Evolutionary conservation across 2,797 vertebrate genomes (phyloP).

Genomic region (Dendrocincla fuliginosa): DNA sequence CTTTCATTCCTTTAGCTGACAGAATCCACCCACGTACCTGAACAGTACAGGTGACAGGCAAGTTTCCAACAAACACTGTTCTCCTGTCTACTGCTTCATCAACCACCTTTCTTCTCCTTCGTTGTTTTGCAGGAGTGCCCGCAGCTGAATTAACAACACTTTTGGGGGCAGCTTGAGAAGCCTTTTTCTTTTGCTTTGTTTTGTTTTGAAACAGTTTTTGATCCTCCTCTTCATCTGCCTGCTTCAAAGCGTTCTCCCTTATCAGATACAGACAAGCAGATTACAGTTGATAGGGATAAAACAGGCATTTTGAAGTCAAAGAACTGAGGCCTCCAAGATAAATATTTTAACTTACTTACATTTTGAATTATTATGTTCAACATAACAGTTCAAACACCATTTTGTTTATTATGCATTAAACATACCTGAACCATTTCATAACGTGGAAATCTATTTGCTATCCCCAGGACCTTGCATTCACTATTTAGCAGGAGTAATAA

Average conservation of each 20-base stretch:
- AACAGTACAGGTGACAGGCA: slow-evolving; percentile 83
- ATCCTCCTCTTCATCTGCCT: slow-evolving; percentile 81
- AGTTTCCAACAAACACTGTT: slow-evolving; percentile 93
- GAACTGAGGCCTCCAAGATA: neutral
- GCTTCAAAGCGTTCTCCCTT: slow-evolving; percentile 83
- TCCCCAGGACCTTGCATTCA: neutral
- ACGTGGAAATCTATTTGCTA: neutral
- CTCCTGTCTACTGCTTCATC: slow-evolving; percentile 80
- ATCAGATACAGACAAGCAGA: neutral
- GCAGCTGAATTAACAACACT: neutral
- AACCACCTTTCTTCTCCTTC: slow-evolving; percentile 47
- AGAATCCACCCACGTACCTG: slow-evolving; percentile 76
- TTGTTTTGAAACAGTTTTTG: slow-evolving; percentile 35
- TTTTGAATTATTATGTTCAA: neutral
- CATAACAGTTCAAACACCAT: neutral
- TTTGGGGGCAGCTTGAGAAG: neutral
- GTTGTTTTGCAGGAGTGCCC: slow-evolving; percentile 32
- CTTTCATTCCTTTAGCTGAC: neutral
- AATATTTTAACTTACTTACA: neutral
- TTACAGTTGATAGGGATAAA: neutral
- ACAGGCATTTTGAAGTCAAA: neutral
- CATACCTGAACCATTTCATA: accelerated
- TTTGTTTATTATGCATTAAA: neutral
- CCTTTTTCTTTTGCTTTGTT: slow-evolving; percentile 54
- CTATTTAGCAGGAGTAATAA: neutral